phyloP scores from a whole-genome alignment of 2,113 vertebrate species.

The Salvator merianae region DNA sequence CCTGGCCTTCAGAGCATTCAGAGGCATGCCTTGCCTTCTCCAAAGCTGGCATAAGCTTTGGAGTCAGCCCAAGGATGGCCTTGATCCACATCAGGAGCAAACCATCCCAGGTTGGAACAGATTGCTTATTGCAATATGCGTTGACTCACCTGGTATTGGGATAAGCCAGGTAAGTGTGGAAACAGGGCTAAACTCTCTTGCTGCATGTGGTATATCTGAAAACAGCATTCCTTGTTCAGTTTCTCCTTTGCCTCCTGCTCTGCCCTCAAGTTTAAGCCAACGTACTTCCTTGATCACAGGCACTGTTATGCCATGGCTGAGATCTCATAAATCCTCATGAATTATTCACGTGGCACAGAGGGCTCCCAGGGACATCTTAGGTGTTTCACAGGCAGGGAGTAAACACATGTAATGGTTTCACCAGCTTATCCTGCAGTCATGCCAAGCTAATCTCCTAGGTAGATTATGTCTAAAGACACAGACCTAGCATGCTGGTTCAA shows the following conservation, averaged over 20 bases:
- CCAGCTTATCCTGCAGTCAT: slow-evolving; percentile 40
- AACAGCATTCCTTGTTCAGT: not conserved
- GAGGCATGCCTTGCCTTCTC: no score
- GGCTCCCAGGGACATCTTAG: not conserved
- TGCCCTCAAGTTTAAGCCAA: not conserved
- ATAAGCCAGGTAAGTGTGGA: no score
- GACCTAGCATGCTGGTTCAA: not conserved
- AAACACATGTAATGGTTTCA: slow-evolving; percentile 36
- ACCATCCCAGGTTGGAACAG: no score
- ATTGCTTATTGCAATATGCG: no score
- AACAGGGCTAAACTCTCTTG: not conserved
- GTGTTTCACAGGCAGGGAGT: not conserved
- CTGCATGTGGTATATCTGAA: no score
- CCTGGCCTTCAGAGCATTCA: no score
- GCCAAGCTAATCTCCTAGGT: slow-evolving; percentile 21
- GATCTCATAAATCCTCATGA: not conserved
- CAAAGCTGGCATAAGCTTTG: no score
- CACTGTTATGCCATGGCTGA: not conserved
- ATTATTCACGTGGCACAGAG: not conserved
- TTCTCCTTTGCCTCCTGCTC: not conserved
- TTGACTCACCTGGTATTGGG: no score
- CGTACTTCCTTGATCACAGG: not conserved
- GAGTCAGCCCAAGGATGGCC: no score
- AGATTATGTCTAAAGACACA: slow-evolving; percentile 41
- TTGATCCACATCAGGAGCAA: no score